phyloP scores from a whole-genome alignment of 2,113 vertebrate species.

The Tragelaphus scriptus region DNA sequence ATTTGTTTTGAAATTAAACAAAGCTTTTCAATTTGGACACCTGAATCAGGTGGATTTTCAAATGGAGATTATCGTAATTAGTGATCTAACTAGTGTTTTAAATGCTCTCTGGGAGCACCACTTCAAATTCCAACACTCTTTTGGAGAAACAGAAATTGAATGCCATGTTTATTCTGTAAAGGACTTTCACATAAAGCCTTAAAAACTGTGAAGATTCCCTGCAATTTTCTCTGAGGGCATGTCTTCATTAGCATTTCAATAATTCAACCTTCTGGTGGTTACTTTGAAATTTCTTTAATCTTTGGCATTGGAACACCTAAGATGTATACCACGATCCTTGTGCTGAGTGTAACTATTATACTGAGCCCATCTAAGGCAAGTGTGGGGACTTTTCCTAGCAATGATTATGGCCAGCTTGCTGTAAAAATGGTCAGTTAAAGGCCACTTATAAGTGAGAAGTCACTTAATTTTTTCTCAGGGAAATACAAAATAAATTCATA shows the following conservation, averaged over 20 bases:
- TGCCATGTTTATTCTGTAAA: conserved; percentile 61
- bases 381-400: background rate
- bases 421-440: conserved; percentile 30
- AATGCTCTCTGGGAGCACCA: background rate
- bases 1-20: conserved; percentile 27
- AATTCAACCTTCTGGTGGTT: conserved; percentile 44
- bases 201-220: conserved; percentile 24
- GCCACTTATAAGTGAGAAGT: background rate
- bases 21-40: background rate
- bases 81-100: conserved; percentile 8
- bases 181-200: conserved; percentile 47
- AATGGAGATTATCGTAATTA: background rate
- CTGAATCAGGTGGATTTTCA: background rate
- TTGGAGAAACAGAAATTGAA: conserved; percentile 44
- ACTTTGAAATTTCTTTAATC: conserved; percentile 67
- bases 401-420: background rate
- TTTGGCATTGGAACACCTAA: conserved; percentile 49
- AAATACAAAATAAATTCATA: background rate
- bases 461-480: background rate
- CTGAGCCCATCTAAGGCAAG: background rate
- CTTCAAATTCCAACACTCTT: conserved; percentile 38
- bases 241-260: conserved; percentile 69
- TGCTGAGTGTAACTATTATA: background rate
- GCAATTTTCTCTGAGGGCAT: conserved; percentile 36
- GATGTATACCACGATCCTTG: background rate